Evolutionary conservation across 2,113 vertebrate genomes (phyloP).

Genomic region (Anser brachyrhynchus): DNA sequence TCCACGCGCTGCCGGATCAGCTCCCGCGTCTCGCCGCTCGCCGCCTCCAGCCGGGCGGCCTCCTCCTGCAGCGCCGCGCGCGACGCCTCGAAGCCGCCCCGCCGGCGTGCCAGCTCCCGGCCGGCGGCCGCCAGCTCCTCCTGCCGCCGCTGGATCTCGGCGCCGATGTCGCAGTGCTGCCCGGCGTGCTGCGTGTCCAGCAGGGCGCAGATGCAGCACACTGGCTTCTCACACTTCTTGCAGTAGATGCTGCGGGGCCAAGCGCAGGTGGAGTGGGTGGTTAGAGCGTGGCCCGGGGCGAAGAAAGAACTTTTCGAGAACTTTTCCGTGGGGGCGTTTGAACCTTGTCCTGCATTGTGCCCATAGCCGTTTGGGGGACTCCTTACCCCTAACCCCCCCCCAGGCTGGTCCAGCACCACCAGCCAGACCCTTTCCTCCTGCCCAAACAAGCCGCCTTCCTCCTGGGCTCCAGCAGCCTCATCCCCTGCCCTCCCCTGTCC

Average conservation of each 20-base stretch:
- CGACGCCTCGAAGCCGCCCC: neutral
- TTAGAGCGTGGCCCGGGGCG: neutral
- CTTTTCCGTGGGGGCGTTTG: neutral
- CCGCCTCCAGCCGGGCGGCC: neutral
- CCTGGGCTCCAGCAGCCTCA: neutral
- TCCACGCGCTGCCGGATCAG: slow-evolving; percentile 7
- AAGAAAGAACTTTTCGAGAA: no score
- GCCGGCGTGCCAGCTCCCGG: slow-evolving; percentile 3
- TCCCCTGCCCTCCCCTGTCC: neutral
- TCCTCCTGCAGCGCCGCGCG: neutral
- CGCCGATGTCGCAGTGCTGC: slow-evolving; percentile 46
- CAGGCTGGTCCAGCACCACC: neutral
- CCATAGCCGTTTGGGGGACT: no score
- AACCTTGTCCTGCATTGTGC: neutral
- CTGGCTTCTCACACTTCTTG: slow-evolving; percentile 1
- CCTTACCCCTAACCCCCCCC: neutral
- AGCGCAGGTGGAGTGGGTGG: neutral
- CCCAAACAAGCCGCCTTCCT: neutral
- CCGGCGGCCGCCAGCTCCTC: slow-evolving; percentile 43
- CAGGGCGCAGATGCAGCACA: slow-evolving; percentile 67
- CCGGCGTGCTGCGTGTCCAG: slow-evolving; percentile 59
- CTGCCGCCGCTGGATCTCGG: slow-evolving; percentile 49
- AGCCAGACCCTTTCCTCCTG: neutral
- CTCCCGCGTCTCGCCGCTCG: neutral
- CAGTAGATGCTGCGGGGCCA: slow-evolving; percentile 67